These are phyloP conservation scores for Caenorhabditis latens DNA, from an alignment of 1,140 invertebrate genomes.

Conservation along the genomic window DNA sequence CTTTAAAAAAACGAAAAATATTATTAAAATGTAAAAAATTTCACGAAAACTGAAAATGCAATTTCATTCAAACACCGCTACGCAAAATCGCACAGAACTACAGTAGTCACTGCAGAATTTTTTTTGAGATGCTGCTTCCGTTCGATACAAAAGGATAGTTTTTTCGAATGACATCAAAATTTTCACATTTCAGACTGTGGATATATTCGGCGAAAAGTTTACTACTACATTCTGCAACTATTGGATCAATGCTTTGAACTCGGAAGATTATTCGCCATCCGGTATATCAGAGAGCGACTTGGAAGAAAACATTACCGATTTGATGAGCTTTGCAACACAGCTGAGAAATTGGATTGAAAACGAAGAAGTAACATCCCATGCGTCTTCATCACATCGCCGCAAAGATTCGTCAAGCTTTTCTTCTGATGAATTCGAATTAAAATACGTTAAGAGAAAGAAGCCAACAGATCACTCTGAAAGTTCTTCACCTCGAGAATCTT, in stretches of 20 bases:
- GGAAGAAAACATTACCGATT: background rate
- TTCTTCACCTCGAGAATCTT: background rate
- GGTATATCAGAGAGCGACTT: constrained; percentile 20
- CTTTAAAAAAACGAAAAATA: background rate
- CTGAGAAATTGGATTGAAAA: background rate
- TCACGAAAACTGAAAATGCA: no score
- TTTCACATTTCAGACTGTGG: constrained; percentile 11
- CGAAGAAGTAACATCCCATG: background rate
- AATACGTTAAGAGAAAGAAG: constrained; percentile 8
- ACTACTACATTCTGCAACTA: constrained; percentile 8
- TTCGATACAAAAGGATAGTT: background rate
- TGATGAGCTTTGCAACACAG: background rate
- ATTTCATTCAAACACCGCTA: no score
- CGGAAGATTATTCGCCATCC: background rate
- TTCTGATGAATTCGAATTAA: constrained; percentile 8
- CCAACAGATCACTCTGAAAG: constrained; percentile 35
- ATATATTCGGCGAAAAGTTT: constrained; percentile 42
- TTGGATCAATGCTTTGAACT: constrained; percentile 11
- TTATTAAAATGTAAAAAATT: no score
- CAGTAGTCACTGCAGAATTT: background rate
- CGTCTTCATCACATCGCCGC: background rate
- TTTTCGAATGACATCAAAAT: background rate
- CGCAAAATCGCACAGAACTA: no score
- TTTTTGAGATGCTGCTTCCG: background rate
- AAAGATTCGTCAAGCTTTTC: constrained; percentile 4